phyloP scores from a whole-genome alignment of 1,140 invertebrate species.

The Oryzaephilus surinamensis region DNA sequence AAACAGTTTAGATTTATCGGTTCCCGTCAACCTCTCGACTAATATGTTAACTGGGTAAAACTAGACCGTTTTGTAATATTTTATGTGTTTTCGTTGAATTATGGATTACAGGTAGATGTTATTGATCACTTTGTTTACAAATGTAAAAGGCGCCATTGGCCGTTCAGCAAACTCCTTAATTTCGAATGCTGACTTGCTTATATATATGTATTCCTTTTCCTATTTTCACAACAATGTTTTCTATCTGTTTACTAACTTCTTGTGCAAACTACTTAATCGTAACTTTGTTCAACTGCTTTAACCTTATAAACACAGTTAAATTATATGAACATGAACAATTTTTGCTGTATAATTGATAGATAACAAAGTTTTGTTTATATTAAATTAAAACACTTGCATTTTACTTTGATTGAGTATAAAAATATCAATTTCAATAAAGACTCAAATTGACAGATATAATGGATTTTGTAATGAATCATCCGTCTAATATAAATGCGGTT shows the following conservation, averaged over 20 bases:
- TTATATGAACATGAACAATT: too few species aligned
- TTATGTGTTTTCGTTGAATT: slow-evolving; percentile 17
- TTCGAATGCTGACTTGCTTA: slow-evolving; percentile 6
- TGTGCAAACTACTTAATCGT: too few species aligned
- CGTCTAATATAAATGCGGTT: neutral
- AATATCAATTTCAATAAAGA: slow-evolving; percentile 10
- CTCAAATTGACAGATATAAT: slow-evolving; percentile 8
- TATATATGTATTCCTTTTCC: too few species aligned
- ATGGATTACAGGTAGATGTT: slow-evolving; percentile 17
- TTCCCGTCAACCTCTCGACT: slow-evolving; percentile 6
- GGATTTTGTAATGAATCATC: slow-evolving; percentile 10
- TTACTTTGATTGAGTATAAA: slow-evolving; percentile 2
- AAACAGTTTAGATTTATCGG: slow-evolving; percentile 8
- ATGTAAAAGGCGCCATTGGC: slow-evolving; percentile 6
- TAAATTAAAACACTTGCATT: too few species aligned
- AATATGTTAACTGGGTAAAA: slow-evolving; percentile 11
- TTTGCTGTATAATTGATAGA: too few species aligned
- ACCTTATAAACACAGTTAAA: too few species aligned
- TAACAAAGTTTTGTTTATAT: too few species aligned
- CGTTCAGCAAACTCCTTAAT: slow-evolving; percentile 8
- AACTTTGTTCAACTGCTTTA: too few species aligned
- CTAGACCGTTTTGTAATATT: slow-evolving; percentile 9
- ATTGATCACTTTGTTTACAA: slow-evolving; percentile 19
- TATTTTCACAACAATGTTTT: too few species aligned
- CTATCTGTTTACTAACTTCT: too few species aligned